Evolutionary conservation across 2,113 vertebrate genomes (phyloP), one percentile per base, ranked within the genome.

Genomic region (Boleophthalmus pectinirostris): DNA sequence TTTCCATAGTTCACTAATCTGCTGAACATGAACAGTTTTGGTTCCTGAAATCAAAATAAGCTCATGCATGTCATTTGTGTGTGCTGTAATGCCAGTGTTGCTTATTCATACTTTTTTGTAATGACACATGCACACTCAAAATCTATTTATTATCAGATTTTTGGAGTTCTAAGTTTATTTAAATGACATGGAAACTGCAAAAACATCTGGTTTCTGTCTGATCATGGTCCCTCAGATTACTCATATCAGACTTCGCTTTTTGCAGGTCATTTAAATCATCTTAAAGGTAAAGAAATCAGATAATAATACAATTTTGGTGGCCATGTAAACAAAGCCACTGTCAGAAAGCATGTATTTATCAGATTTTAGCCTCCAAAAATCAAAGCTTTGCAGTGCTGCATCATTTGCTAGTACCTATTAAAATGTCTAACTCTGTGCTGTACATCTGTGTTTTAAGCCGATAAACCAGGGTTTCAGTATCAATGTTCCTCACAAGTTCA

Each of bases 401-500:
- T 35, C 2, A 5, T 38, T n/a, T 54, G 9, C n/a, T n/a, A 21
- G 9, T 21, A 18, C 61, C 51, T 54, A 10, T 54, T n/a, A 9
- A 35, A 8, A 13, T 43, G 7, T 64, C 61, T 64, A 43, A 64
- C 61, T n/a, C 18, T 63, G 25, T 38, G 20, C 61, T 35, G 38
- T 23, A 60, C 12, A n/a, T 46, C 3, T 21, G 6, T 54, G 25
- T 64, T 10, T 20, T 3, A 83, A 99, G 97, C 90, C 94, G 51
- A 82, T 89, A 21, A 95, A 91, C 38, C 96, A 96, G 83, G 95
- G 98, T 71, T 99, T 99, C 80, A 97, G 97, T 83, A 98, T 99
- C 91, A 99, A 99, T 72, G 86, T 99, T 75, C 98, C 97, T 2
- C 98, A 99, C 86, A 98, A 96, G 77, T 99, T 99, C 91, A 94